Percentiles rank a stretch among this genome's conserved stretches.
Evolutionary conservation across 2,888 invertebrate species (phyloP).

Genomic region (Acrobasis suavella): DNA sequence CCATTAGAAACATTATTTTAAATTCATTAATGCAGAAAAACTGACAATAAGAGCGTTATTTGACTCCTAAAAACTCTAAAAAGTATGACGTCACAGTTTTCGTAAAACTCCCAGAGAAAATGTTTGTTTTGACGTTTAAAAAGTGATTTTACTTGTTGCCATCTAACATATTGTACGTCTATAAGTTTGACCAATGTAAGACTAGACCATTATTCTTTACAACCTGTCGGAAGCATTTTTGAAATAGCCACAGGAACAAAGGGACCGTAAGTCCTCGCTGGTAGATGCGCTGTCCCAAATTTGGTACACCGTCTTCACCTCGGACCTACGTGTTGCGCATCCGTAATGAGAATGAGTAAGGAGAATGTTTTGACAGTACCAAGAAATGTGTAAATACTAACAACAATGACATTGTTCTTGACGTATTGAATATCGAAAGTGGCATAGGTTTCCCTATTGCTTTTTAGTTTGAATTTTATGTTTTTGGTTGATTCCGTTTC

Average conservation of each 20-base stretch:
- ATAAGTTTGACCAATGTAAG: background rate
- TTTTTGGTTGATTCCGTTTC: no score
- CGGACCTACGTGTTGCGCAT: background rate
- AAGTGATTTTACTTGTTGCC: no score
- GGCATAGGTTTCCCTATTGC: slow-evolving; percentile 29
- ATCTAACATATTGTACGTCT: no score
- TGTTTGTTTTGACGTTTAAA: no score
- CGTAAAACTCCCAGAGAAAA: no score
- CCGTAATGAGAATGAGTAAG: slow-evolving; percentile 3
- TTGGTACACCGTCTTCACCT: slow-evolving; percentile 33
- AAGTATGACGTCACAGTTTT: no score
- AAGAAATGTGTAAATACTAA: slow-evolving; percentile 16
- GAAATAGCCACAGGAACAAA: background rate
- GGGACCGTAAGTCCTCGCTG: background rate
- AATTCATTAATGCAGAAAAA: no score
- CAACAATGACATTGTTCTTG: slow-evolving; percentile 16
- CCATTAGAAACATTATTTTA: no score
- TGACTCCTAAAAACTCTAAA: no score
- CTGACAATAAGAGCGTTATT: no score
- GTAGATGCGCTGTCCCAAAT: slow-evolving; percentile 34
- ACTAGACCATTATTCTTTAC: no score
- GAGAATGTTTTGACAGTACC: slow-evolving; percentile 17
- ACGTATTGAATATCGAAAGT: slow-evolving; percentile 6
- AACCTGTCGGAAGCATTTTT: background rate
- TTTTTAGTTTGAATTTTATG: no score